Base-by-base conservation (phyloP, 2,797 vertebrate species). In the Champsocephalus esox region DNA sequence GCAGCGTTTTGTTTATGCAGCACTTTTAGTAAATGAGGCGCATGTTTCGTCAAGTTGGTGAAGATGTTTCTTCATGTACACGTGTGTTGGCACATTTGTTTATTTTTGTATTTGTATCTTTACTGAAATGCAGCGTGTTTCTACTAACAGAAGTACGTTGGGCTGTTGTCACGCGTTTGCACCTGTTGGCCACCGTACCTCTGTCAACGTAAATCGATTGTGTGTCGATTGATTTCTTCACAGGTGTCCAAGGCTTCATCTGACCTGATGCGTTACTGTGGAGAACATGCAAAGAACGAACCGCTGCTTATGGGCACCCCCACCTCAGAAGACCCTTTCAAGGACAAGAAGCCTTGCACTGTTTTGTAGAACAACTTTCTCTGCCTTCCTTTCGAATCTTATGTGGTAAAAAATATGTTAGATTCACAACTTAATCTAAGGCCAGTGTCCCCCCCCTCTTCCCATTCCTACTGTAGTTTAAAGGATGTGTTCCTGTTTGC, bases 241-340 rank as follows among this genome's bases (percentile, higher is more conserved):
- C 91, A 99, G 98, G 96, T 98, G 73, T 98, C 97, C 24, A 99
- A 99, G 84, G 98, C 97, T 0, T 98, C 97, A 0, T 96, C 96
- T 0, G 97, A 99, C 86, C 96, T 98, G 12, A 97, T 98, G 97
- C 95, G 96, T 63, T 98, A 98, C 92, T 98, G 97, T 14, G 95
- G 96, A 75, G 97, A 98, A 46, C 97, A 97, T 0, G 96, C 96
- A 87, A 96, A 96, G 92, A 95, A 95, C 3, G 97, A 99, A 73
- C 96, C 96, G 0, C 75, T 99, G 86, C 96, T 99, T 4, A 95
- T 96, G 89, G 97, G 97, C 5, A 95, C 98, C 5, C 96, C 96
- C 0, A 89, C 97, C 5, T 98, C 98, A 0, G 97, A 99, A 92
- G 99, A 99, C 92, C 98, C 97, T 13, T 98, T 99, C 94, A 99